Evolutionary conservation across 2,113 vertebrate genomes (phyloP).

Genomic region (Sminthopsis crassicaudata): DNA sequence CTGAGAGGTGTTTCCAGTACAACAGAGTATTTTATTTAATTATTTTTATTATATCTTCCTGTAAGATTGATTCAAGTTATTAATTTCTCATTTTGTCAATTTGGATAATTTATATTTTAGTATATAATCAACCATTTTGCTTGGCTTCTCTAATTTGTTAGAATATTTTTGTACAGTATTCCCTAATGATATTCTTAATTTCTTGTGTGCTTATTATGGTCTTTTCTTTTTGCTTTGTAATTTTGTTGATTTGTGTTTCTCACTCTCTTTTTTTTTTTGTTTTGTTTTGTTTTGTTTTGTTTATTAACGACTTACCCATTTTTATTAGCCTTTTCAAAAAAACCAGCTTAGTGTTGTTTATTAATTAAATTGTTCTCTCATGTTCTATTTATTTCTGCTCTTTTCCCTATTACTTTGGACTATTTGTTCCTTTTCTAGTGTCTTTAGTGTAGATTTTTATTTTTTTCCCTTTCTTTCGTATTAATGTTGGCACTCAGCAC

Average conservation of each 20-base stretch:
- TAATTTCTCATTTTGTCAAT: not conserved
- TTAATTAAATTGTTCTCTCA: not conserved
- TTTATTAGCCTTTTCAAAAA: not conserved
- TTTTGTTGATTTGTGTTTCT: not conserved
- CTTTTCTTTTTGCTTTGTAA: not conserved
- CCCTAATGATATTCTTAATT: conserved; percentile 1
- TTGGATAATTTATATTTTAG: not conserved
- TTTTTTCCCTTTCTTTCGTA: not conserved
- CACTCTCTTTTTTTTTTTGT: not conserved
- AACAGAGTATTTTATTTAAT: not conserved
- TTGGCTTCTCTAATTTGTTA: not conserved
- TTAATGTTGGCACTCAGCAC: not conserved
- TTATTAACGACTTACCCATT: not conserved
- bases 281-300: no score
- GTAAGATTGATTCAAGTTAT: not conserved
- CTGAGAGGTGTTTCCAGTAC: not conserved
- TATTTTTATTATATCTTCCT: not conserved
- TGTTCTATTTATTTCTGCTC: not conserved
- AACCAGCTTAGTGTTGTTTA: not conserved
- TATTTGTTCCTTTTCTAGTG: not conserved
- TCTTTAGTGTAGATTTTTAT: not conserved
- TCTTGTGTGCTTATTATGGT: not conserved
- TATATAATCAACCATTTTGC: not conserved
- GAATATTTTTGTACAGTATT: not conserved
- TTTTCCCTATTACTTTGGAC: not conserved